Conservation (phyloP, 1,140 invertebrate species). For the Lepidurus couesii region DNA sequence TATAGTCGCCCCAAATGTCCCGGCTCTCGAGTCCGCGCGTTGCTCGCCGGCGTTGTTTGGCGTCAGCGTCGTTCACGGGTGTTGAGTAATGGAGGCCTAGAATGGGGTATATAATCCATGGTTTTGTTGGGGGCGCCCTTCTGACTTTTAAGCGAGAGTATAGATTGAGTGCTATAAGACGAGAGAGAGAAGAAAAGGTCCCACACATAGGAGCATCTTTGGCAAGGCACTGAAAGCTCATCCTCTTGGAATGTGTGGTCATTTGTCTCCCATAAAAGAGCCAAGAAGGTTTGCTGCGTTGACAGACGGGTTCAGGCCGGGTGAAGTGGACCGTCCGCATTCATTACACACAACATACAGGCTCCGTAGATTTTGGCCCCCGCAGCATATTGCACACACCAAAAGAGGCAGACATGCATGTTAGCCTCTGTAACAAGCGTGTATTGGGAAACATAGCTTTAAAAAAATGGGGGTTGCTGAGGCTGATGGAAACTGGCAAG, state of each 20-base stretch:
- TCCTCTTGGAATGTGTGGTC: slow-evolving; percentile 17
- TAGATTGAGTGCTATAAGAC: background rate
- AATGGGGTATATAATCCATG: background rate
- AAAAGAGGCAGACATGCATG: slow-evolving; percentile 9
- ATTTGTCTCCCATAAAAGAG: slow-evolving; percentile 9
- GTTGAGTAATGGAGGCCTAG: background rate
- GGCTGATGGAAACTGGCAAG: background rate
- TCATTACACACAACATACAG: slow-evolving; percentile 11
- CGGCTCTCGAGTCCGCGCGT: background rate
- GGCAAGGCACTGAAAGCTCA: slow-evolving; percentile 16
- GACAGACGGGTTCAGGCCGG: slow-evolving; percentile 20
- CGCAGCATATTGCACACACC: background rate
- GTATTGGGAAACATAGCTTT: background rate
- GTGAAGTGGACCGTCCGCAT: slow-evolving; percentile 16
- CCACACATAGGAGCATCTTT: slow-evolving; percentile 1
- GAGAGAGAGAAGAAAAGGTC: background rate
- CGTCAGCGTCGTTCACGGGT: background rate
- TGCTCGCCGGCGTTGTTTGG: background rate
- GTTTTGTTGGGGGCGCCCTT: background rate
- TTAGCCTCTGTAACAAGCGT: background rate
- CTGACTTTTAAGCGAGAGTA: background rate
- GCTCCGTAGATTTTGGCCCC: background rate
- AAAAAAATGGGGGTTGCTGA: background rate
- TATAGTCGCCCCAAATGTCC: background rate
- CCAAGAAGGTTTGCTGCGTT: slow-evolving; percentile 15